Percentiles rank a stretch among this genome's conserved stretches.
Evolutionary conservation across 1,140 invertebrate genomes (phyloP).

Genomic region (Lethrus apterus): DNA sequence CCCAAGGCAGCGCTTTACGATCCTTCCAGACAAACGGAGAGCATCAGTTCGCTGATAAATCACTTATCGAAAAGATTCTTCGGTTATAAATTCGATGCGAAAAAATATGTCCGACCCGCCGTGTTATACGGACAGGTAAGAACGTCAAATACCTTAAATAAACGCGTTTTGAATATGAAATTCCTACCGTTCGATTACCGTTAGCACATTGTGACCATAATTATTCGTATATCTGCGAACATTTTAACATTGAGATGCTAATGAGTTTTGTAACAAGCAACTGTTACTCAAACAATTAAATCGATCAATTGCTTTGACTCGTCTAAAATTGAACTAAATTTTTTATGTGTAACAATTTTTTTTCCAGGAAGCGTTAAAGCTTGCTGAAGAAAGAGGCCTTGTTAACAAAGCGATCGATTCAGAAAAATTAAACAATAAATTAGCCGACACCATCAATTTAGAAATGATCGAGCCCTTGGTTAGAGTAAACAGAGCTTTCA

Average conservation of each 20-base stretch:
- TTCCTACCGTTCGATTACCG: no score
- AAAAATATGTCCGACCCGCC: constrained; percentile 64
- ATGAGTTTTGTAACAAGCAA: no score
- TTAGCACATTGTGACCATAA: no score
- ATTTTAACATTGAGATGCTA: no score
- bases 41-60: constrained; percentile 57
- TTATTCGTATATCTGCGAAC: no score
- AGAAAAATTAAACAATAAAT: constrained; percentile 61
- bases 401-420: constrained; percentile 47
- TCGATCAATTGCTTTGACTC: no score
- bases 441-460: constrained; percentile 70
- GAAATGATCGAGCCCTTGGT: constrained; percentile 71
- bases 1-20: constrained; percentile 65
- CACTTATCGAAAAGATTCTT: constrained; percentile 61
- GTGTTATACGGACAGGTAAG: constrained; percentile 58
- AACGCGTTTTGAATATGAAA: no score
- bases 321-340: no score
- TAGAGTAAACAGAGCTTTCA: constrained; percentile 66
- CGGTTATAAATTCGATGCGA: constrained; percentile 62
- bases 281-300: no score
- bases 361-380: constrained; percentile 57
- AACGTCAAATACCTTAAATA: no score
- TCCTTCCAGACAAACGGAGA: constrained; percentile 57
- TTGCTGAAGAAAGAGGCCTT: constrained; percentile 58
- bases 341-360: no score